phyloP scores from a whole-genome alignment of 2,888 invertebrate genomes.

The Hypomecis punctinalis region DNA sequence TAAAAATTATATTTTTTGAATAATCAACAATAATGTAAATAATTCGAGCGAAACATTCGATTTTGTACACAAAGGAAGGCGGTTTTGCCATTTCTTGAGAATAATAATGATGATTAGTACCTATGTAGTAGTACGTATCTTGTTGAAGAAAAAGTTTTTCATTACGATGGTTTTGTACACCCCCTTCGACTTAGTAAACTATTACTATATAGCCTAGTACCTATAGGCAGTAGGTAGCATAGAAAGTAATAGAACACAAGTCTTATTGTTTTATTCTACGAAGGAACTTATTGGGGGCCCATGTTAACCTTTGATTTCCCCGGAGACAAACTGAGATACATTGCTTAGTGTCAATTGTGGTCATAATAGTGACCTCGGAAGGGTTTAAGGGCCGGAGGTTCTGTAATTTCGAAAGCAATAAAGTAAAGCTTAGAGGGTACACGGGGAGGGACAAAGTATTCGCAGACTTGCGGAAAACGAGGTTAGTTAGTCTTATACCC shows the following conservation, averaged over 20 bases:
- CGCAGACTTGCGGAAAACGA: slow-evolving; percentile 8
- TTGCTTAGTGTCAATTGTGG: slow-evolving; percentile 56
- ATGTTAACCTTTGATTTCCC: slow-evolving; percentile 57
- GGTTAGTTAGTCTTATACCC: not conserved
- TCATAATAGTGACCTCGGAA: slow-evolving; percentile 49
- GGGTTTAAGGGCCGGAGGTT: slow-evolving; percentile 36
- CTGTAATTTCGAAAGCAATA: slow-evolving; percentile 37
- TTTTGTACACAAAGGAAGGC: too few relatives aligned
- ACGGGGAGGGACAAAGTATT: slow-evolving; percentile 13
- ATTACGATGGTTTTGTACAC: too few relatives aligned
- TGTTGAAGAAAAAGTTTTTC: too few relatives aligned
- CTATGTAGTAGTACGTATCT: too few relatives aligned
- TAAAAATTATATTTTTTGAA: too few relatives aligned
- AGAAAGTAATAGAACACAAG: slow-evolving; percentile 11
- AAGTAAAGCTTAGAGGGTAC: slow-evolving; percentile 25
- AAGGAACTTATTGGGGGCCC: slow-evolving; percentile 54
- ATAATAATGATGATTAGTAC: too few relatives aligned
- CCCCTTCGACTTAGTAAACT: not conserved
- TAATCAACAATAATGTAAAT: too few relatives aligned
- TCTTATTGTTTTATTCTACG: slow-evolving; percentile 48
- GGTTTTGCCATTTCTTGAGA: too few relatives aligned
- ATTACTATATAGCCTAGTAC: not conserved
- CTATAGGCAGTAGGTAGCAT: not conserved
- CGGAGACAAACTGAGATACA: slow-evolving; percentile 52
- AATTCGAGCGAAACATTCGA: too few relatives aligned